Evolutionary conservation across 1,140 invertebrate genomes (phyloP).

Genomic region (Anastrepha obliqua): DNA sequence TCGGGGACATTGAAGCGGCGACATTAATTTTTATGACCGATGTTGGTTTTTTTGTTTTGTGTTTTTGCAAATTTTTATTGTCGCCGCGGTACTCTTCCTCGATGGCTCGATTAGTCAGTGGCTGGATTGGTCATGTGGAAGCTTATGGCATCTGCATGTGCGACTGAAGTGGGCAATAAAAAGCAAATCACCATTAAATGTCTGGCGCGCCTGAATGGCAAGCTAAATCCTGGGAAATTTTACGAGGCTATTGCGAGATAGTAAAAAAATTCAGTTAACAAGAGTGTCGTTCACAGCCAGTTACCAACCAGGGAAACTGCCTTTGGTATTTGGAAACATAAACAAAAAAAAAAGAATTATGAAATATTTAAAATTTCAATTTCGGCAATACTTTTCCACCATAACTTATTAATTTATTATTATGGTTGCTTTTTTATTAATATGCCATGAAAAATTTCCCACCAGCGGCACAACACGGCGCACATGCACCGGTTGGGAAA

Average conservation of each 20-base stretch:
- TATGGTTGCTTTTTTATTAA: no score
- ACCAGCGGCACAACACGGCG: neutral
- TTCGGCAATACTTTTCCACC: no score
- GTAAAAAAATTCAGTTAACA: neutral
- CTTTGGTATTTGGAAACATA: neutral
- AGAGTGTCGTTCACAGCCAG: neutral
- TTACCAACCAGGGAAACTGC: neutral
- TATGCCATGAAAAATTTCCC: neutral
- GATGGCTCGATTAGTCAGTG: neutral
- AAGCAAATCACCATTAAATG: slow-evolving; percentile 25
- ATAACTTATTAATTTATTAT: no score
- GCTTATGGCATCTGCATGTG: neutral
- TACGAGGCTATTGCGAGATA: neutral
- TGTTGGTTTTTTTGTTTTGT: neutral
- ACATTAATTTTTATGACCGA: slow-evolving; percentile 8
- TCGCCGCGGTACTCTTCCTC: neutral
- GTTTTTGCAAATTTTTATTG: neutral
- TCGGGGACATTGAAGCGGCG: neutral
- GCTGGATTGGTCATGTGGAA: neutral
- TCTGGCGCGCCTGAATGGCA: neutral
- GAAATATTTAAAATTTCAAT: neutral
- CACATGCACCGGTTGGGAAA: neutral
- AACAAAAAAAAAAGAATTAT: neutral
- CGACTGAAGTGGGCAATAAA: neutral
- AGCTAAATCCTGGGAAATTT: slow-evolving; percentile 10